Conservation (phyloP, 2,113 vertebrate species). For the Tetrao urogallus region DNA sequence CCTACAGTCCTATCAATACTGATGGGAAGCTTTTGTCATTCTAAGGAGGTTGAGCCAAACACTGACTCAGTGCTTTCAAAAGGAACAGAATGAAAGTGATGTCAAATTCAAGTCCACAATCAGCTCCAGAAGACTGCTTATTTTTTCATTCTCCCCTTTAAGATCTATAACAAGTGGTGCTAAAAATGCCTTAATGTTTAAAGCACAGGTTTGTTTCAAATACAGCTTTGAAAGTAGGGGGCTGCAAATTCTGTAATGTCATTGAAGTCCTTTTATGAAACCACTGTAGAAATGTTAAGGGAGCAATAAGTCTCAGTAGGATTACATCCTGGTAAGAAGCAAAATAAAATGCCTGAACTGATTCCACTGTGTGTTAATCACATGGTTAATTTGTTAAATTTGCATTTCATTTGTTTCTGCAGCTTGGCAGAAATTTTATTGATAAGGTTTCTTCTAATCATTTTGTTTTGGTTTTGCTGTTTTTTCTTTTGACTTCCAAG, state of each 20-base stretch:
- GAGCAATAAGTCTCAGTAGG: slow-evolving; percentile 52
- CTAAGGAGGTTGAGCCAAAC: slow-evolving; percentile 56
- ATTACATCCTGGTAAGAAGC: slow-evolving; percentile 62
- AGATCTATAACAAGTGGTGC: slow-evolving; percentile 64
- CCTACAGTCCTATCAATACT: slow-evolving; percentile 59
- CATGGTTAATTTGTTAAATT: slow-evolving; percentile 75
- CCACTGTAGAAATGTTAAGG: slow-evolving; percentile 17
- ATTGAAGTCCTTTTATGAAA: slow-evolving; percentile 46
- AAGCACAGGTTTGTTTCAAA: slow-evolving; percentile 76
- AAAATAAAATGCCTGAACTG: slow-evolving; percentile 57
- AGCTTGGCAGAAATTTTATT: slow-evolving; percentile 62
- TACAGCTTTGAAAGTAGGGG: slow-evolving; percentile 54
- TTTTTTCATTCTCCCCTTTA: slow-evolving; percentile 56
- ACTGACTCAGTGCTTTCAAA: slow-evolving; percentile 76
- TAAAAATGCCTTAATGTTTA: slow-evolving; percentile 72
- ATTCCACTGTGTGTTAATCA: slow-evolving; percentile 68
- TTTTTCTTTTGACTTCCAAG: slow-evolving; percentile 14
- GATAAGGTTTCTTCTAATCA: slow-evolving; percentile 44
- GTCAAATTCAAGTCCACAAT: slow-evolving; percentile 74
- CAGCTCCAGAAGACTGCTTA: slow-evolving; percentile 58
- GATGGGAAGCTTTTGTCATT: slow-evolving; percentile 71
- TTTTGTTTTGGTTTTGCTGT: neutral
- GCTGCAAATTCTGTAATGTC: slow-evolving; percentile 14
- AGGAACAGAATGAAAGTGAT: slow-evolving; percentile 76
- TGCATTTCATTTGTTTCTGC: slow-evolving; percentile 67